These are phyloP conservation scores for Chionodraco myersi DNA, from an alignment of 2,113 vertebrate genomes.

Conservation along the genomic window DNA sequence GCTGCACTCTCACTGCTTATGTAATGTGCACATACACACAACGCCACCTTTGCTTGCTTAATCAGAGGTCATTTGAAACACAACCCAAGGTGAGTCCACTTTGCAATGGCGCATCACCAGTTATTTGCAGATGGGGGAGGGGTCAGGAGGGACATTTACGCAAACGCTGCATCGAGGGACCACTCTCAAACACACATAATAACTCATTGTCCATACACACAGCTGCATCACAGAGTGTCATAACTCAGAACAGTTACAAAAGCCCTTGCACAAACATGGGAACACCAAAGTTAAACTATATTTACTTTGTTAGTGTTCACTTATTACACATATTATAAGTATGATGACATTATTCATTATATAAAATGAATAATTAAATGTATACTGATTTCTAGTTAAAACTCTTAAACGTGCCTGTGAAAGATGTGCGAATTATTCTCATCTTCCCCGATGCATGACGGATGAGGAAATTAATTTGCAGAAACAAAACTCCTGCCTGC, in stretches of 20 bases:
- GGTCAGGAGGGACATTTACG: constrained; percentile 48
- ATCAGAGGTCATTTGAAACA: constrained; percentile 71
- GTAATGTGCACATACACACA: constrained; percentile 10
- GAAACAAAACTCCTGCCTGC: constrained; percentile 20
- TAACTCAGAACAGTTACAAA: constrained; percentile 29
- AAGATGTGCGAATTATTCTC: constrained; percentile 11
- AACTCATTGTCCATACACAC: constrained; percentile 13
- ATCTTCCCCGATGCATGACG: constrained; percentile 25
- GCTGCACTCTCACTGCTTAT: constrained; percentile 25
- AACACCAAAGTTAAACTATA: neutral
- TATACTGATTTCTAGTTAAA: neutral
- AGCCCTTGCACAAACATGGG: neutral
- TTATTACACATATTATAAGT: neutral
- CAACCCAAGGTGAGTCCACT: constrained; percentile 74
- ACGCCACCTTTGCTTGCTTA: constrained; percentile 27
- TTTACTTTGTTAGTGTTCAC: neutral
- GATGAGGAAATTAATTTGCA: constrained; percentile 55
- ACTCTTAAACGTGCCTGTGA: neutral
- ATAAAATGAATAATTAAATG: neutral
- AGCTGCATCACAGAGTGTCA: neutral
- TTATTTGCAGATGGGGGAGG: constrained; percentile 59
- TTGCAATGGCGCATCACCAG: constrained; percentile 61
- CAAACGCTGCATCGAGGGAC: constrained; percentile 51
- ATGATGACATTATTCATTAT: neutral
- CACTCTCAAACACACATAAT: constrained; percentile 11